phyloP scores from a whole-genome alignment of 2,113 vertebrate species.

The Pomatorhinus ruficollis region DNA sequence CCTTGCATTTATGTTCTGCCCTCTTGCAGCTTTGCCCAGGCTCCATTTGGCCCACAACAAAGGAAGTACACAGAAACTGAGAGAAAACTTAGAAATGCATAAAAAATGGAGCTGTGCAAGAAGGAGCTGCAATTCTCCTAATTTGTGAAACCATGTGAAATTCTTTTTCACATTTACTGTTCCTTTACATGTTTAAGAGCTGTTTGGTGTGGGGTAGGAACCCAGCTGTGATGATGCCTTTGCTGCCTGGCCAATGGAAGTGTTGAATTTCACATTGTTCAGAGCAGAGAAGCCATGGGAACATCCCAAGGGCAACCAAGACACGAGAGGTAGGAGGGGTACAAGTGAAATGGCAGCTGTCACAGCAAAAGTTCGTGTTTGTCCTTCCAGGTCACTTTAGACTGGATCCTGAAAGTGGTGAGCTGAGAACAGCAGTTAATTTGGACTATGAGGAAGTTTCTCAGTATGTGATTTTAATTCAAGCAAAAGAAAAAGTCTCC shows the following conservation, averaged over 20 bases:
- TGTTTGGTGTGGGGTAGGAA: background rate
- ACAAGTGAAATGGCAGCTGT: background rate
- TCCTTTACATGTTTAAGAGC: background rate
- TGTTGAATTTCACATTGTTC: background rate
- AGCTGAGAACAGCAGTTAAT: slow-evolving; percentile 57
- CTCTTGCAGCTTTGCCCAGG: background rate
- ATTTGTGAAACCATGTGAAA: background rate
- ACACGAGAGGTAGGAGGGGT: background rate
- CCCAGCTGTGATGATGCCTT: background rate
- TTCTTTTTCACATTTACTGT: background rate
- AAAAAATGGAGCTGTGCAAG: background rate
- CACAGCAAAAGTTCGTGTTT: background rate
- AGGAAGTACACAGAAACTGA: background rate
- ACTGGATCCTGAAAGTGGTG: slow-evolving; percentile 41
- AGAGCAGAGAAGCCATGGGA: background rate
- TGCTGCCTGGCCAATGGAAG: background rate
- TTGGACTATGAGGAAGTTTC: slow-evolving; percentile 47
- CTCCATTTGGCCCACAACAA: background rate
- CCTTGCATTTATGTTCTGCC: background rate
- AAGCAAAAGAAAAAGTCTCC: background rate
- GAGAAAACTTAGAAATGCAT: background rate
- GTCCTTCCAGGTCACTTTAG: slow-evolving; percentile 56
- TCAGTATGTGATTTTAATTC: slow-evolving; percentile 54
- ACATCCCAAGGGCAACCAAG: background rate
- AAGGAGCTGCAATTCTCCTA: background rate